Evolutionary conservation across 2,797 vertebrate genomes (phyloP).

Genomic region (Gila robusta): DNA sequence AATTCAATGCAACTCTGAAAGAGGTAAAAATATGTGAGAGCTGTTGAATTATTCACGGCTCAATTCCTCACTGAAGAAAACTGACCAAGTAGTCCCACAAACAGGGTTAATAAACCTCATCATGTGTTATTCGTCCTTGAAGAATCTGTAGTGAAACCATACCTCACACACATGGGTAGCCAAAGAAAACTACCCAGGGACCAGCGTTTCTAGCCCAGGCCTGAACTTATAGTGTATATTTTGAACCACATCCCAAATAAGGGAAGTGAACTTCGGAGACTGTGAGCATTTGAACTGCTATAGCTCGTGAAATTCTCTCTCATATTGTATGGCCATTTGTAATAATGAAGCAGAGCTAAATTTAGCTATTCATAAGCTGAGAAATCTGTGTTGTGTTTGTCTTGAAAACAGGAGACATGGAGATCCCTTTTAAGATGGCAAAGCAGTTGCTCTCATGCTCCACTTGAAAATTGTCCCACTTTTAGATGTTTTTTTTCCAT

Average conservation of each 20-base stretch:
- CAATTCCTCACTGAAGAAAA: conserved; percentile 27
- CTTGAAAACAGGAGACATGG: background rate
- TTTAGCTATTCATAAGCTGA: background rate
- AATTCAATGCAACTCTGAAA: background rate
- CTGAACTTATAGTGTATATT: conserved; percentile 73
- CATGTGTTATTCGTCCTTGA: conserved; percentile 35
- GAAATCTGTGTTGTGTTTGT: conserved; percentile 14
- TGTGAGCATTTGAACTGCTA: conserved; percentile 70
- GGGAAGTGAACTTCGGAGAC: conserved; percentile 72
- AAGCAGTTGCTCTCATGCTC: background rate
- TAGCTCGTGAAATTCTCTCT: conserved; percentile 53
- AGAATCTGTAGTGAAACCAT: conserved; percentile 49
- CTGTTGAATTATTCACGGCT: conserved; percentile 14
- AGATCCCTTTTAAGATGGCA: background rate
- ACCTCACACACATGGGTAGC: conserved; percentile 55
- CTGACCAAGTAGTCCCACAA: conserved; percentile 14
- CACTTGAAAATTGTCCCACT: background rate
- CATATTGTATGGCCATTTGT: conserved; percentile 15
- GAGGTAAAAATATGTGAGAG: too few relatives aligned
- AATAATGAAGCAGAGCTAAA: conserved; percentile 13
- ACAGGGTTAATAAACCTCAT: conserved; percentile 34
- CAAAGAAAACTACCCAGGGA: conserved; percentile 73
- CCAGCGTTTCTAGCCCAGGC: conserved; percentile 66
- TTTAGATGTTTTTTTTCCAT: conserved; percentile 8
- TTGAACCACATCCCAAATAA: conserved; percentile 73